Base-by-base conservation (phyloP, 2,888 invertebrate species). In the Apoda limacodes region DNA sequence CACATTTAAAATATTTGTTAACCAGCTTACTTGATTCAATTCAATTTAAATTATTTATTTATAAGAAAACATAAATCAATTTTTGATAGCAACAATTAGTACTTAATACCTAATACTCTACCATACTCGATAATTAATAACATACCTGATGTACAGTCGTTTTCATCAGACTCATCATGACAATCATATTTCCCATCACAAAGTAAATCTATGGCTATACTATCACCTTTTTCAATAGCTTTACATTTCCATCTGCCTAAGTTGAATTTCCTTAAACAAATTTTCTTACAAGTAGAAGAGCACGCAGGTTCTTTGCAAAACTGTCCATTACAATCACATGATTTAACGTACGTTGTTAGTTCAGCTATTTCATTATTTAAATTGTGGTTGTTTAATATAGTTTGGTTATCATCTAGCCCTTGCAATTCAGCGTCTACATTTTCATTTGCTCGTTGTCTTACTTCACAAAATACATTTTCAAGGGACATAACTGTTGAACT, bases 121-220 rank as follows among this genome's bases (percentile, higher is more conserved):
- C n/a, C n/a, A n/a, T n/a, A n/a, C n/a, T n/a, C n/a, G n/a, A n/a
- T n/a, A n/a, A n/a, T n/a, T n/a, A n/a, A n/a, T n/a, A n/a, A n/a
- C n/a, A n/a, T 53, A 69, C 70, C 63, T 39, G 29, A 28, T n/a
- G 40, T 39, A 40, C 78, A 78, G 23, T 33, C 50, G 13, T 15
- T 43, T 48, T 78, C 78, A 43, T 78, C 78, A 14, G 56, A 51
- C 46, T 69, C 63, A 43, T 75, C 71, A 29, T 47, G 56, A 40
- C 78, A 78, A 35, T 78, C 78, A 9, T 61, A 37, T 60, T 71
- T 75, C 1, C 78, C 76, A 35, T 78, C 74, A 39, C 78, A 76
- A 21, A 76, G 25, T 2, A 45, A 38, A 40, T 64, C 53, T 9
- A 76, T 26, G 2, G 60, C 28, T 5, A 76, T 46, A 24, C 48